Evolutionary conservation across 2,113 vertebrate genomes (phyloP).

Genomic region (Octodon degus): DNA sequence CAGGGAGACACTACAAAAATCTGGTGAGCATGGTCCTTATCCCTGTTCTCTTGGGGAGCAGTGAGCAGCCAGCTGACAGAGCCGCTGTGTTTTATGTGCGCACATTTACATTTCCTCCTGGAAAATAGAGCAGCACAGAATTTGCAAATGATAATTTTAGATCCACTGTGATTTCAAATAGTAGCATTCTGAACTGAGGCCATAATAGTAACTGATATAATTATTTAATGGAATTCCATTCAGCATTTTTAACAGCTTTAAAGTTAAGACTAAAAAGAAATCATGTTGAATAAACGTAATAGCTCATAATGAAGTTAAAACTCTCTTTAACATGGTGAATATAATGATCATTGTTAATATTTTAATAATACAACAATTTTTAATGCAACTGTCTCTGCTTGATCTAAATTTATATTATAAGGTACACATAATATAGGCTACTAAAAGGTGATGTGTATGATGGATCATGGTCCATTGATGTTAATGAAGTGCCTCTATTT

Average conservation of each 20-base stretch:
- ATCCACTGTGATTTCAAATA: conserved; percentile 48
- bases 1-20: background rate
- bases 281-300: conserved; percentile 30
- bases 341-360: background rate
- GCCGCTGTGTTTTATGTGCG: background rate
- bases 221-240: conserved; percentile 32
- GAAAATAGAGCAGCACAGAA: conserved; percentile 57
- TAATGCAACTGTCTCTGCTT: conserved; percentile 9
- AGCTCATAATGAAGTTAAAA: conserved; percentile 5
- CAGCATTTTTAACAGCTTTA: background rate
- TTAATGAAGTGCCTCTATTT: background rate
- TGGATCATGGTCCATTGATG: background rate
- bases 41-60: background rate
- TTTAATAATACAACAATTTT: conserved; percentile 38
- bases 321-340: background rate
- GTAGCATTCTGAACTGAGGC: background rate
- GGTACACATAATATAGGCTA: background rate
- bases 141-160: conserved; percentile 56
- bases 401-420: conserved; percentile 41
- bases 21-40: background rate
- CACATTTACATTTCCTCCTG: conserved; percentile 27
- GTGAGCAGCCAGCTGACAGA: background rate
- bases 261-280: conserved; percentile 58
- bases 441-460: background rate
- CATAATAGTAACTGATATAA: conserved; percentile 47